Conservation (phyloP, 2,797 vertebrate species). For the Xenopus petersii region DNA sequence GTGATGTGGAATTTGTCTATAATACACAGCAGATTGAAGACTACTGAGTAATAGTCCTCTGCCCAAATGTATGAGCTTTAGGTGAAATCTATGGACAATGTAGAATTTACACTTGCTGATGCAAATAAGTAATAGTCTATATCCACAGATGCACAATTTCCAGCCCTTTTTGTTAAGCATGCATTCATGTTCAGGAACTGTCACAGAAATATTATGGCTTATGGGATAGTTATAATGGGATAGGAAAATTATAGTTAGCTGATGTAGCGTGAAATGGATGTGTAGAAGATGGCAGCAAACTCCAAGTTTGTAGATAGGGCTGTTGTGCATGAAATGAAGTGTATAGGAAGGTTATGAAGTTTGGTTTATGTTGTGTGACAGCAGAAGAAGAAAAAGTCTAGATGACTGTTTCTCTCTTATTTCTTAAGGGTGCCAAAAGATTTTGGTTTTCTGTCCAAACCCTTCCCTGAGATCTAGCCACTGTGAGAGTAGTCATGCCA, state of each 20-base stretch:
- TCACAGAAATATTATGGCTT: conserved; percentile 25
- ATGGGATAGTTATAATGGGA: conserved; percentile 30
- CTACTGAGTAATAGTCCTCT: too few relatives aligned
- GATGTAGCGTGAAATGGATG: conserved; percentile 45
- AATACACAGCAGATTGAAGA: too few relatives aligned
- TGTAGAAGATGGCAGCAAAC: conserved; percentile 21
- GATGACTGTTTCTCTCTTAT: not conserved
- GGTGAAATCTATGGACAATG: not conserved
- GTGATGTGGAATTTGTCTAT: not conserved
- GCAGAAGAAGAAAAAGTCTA: conserved; percentile 23
- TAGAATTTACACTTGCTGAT: conserved; percentile 3
- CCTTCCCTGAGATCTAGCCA: too few relatives aligned
- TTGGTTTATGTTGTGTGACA: conserved; percentile 36
- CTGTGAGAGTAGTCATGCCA: too few relatives aligned
- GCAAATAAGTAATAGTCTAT: not conserved
- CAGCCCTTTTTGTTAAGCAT: conserved; percentile 13
- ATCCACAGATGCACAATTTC: not conserved
- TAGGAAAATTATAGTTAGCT: conserved; percentile 20
- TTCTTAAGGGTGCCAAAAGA: too few relatives aligned
- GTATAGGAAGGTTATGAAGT: conserved; percentile 26
- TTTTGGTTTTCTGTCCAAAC: too few relatives aligned
- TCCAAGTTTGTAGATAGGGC: conserved; percentile 42
- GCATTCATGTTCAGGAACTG: conserved; percentile 24
- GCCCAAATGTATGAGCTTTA: too few relatives aligned
- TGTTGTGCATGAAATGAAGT: conserved; percentile 45